A percentile compares a stretch with the other conserved stretches of the same genome.
Evolutionary conservation across 2,888 invertebrate species (phyloP).

Genomic region (Epinotia demarniana): DNA sequence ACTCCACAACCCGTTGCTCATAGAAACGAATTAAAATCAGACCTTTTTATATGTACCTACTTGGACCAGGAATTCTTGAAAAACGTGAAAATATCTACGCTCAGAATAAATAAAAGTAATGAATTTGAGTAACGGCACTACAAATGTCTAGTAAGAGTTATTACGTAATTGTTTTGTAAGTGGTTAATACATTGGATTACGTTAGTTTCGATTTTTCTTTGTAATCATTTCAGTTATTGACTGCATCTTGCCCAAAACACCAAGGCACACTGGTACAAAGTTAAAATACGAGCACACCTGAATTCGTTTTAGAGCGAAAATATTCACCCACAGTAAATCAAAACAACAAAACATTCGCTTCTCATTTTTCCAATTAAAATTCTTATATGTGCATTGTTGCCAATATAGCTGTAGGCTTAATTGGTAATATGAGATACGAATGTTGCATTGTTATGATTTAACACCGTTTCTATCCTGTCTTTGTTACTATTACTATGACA

Average conservation of each 20-base stretch:
- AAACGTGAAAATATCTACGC: not conserved
- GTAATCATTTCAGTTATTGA: not conserved
- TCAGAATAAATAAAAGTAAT: not conserved
- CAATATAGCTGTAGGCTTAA: conserved; percentile 78
- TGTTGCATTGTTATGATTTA: conserved; percentile 67
- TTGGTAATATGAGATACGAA: conserved; percentile 77
- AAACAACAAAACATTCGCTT: conserved; percentile 42
- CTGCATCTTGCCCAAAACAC: not conserved
- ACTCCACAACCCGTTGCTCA: not conserved
- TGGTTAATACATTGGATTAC: not conserved
- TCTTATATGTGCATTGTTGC: conserved; percentile 79
- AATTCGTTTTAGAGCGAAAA: conserved; percentile 36
- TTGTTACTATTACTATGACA: conserved; percentile 58
- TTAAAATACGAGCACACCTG: conserved; percentile 14
- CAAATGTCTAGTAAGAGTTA: not conserved
- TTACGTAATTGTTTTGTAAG: no score
- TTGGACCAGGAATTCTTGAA: not conserved
- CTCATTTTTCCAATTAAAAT: conserved; percentile 57
- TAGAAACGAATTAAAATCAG: not conserved
- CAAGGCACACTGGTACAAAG: not conserved
- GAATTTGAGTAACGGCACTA: not conserved
- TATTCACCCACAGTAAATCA: conserved; percentile 38
- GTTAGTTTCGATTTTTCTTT: not conserved
- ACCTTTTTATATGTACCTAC: not conserved
- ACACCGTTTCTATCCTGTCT: conserved; percentile 61